A percentile compares a stretch with the other conserved stretches of the same genome.
phyloP scores from a whole-genome alignment of 2,797 vertebrate species.

The Silurus aristotelis region DNA sequence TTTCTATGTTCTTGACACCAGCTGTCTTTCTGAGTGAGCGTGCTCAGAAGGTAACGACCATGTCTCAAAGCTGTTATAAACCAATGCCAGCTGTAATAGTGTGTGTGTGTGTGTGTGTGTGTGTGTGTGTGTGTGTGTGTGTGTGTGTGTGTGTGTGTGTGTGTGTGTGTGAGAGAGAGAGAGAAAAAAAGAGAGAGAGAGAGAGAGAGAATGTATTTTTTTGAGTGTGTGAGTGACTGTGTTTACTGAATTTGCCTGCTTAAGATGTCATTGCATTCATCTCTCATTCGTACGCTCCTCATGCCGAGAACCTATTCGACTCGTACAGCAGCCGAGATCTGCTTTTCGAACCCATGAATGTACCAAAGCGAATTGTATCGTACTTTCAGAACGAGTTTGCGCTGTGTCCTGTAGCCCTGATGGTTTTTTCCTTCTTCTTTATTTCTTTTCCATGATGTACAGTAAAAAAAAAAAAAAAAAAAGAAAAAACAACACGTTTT shows the following conservation, averaged over 20 bases:
- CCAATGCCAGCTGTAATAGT: slow-evolving; percentile 55
- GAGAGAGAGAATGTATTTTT: not conserved
- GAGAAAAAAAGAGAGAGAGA: not conserved
- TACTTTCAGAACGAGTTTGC: slow-evolving; percentile 66
- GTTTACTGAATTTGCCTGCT: slow-evolving; percentile 61
- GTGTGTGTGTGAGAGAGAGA: slow-evolving; percentile 58
- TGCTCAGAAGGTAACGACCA: slow-evolving; percentile 76
- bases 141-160: slow-evolving; percentile 64
- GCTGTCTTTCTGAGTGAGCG: slow-evolving; percentile 72
- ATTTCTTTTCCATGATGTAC: slow-evolving; percentile 67
- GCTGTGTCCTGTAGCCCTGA: slow-evolving; percentile 68
- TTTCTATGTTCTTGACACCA: slow-evolving; percentile 74
- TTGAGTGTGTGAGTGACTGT: slow-evolving; percentile 58
- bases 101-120: slow-evolving; percentile 63
- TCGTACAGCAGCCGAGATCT: slow-evolving; percentile 34
- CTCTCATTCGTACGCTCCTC: slow-evolving; percentile 25
- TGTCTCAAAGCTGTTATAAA: slow-evolving; percentile 77
- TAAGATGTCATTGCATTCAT: slow-evolving; percentile 55
- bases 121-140: slow-evolving; percentile 64
- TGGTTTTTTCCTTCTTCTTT: slow-evolving; percentile 58
- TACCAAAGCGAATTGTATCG: slow-evolving; percentile 58
- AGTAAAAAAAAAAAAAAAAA: slow-evolving; percentile 44
- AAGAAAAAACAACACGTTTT: slow-evolving; percentile 57
- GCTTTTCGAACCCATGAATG: slow-evolving; percentile 70
- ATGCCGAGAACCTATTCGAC: not conserved